Percentiles rank a stretch among this genome's conserved stretches.
Conservation (phyloP, 2,888 invertebrate genomes). For the Arge pagana region DNA sequence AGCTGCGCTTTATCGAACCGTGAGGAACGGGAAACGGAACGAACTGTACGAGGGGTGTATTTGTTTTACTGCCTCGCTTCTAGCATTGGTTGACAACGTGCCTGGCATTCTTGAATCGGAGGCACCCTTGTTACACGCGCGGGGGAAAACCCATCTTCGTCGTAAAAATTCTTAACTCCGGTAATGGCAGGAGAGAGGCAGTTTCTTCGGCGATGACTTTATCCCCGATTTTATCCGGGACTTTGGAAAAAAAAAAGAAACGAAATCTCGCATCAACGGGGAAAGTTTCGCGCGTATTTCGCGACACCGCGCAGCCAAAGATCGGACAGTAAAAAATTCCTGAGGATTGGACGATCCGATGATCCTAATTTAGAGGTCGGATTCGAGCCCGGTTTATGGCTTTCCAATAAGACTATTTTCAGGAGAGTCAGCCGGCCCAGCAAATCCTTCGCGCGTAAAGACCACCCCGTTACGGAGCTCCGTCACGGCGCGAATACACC, state of each 20-base stretch:
- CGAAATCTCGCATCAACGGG: neutral
- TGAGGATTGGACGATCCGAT: constrained; percentile 21
- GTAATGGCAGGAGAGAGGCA: constrained; percentile 41
- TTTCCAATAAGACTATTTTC: constrained; percentile 54
- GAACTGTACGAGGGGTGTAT: constrained; percentile 54
- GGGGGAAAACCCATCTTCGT: constrained; percentile 28
- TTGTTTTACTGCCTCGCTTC: constrained; percentile 58
- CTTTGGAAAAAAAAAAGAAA: too few relatives aligned
- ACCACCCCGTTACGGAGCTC: too few relatives aligned
- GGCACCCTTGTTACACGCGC: constrained; percentile 49
- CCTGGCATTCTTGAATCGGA: constrained; percentile 55
- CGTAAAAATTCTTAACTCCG: constrained; percentile 49
- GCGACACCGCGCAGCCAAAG: constrained; percentile 9
- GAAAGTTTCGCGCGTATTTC: constrained; percentile 15
- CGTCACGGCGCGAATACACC: too few relatives aligned
- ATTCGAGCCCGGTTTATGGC: constrained; percentile 54
- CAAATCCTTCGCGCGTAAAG: constrained; percentile 35
- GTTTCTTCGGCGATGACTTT: constrained; percentile 30
- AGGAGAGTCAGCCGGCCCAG: constrained; percentile 34
- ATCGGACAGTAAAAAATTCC: constrained; percentile 19
- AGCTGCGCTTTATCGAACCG: constrained; percentile 31
- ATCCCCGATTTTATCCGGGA: constrained; percentile 28
- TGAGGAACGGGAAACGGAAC: constrained; percentile 39
- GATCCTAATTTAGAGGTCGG: constrained; percentile 58
- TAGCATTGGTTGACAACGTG: constrained; percentile 58